Evolutionary conservation across 2,888 invertebrate genomes (phyloP), one percentile per base, ranked within the genome.

Genomic region (Itoplectis maculator): DNA sequence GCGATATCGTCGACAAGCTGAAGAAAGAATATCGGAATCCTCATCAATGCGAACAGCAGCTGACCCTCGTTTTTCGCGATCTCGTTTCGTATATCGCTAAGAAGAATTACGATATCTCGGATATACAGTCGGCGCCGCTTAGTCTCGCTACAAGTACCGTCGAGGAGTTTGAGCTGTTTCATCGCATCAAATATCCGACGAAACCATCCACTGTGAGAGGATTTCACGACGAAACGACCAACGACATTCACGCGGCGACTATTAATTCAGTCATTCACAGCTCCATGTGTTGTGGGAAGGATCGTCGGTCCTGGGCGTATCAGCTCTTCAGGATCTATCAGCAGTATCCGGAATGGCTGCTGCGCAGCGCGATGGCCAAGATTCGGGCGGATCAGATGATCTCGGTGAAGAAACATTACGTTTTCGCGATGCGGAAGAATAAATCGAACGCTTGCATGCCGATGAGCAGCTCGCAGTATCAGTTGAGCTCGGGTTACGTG

Each of bases 281-380:
- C 85, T 95, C 95, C 0, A 93, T 96, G 88, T 95, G 95, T 79
- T 94, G 94, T 87, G 92, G 93, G 54, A 93, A 94, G 78, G 95
- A 96, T 86, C 95, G 95, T 87, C 94, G 94, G 0, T 94, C 95
- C 0, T 95, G 95, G 91, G 94, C 95, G 0, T 94, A 95, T 86
- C 96, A 96, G 84, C 93, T 97, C 81, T 96, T 95, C 87, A 63
- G 87, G 54, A 94, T 96, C 15, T 96, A 96, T 88, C 95, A 96
- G 86, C 95, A 95, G 84, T 97, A 95, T 91, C 94, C 96, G 0
- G 96, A 97, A 84, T 93, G 93, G 35, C 88, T 95, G 5, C 92
- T 97, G 4, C 93, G 95, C 69, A 93, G 93, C 0, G 95, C 95
- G 0, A 94, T 96, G 87, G 91, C 92, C 3, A 94, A 95, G 86